A percentile compares a stretch with the other conserved stretches of the same genome.
phyloP scores from a whole-genome alignment of 2,797 vertebrate species.

The Sebastes miniatus region DNA sequence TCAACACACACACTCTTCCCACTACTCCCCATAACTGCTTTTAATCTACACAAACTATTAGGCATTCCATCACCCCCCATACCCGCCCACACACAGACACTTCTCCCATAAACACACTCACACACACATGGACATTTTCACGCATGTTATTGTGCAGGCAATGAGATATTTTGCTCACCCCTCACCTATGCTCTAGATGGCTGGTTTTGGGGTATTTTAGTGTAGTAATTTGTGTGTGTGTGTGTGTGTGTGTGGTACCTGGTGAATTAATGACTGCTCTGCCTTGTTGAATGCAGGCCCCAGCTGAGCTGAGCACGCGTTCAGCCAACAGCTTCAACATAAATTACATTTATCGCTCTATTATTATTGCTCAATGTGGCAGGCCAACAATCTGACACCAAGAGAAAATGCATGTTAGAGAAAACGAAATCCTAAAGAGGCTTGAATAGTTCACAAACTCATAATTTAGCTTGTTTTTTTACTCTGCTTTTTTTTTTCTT shows the following conservation, averaged over 20 bases:
- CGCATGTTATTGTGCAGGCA: conserved; percentile 55
- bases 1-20: conserved; percentile 22
- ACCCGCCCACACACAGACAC: conserved; percentile 70
- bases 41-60: conserved; percentile 75
- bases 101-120: conserved; percentile 70
- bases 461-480: conserved; percentile 8
- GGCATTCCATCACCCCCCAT: conserved; percentile 59
- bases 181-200: conserved; percentile 58
- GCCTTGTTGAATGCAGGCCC: conserved; percentile 62
- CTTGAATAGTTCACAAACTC: conserved; percentile 26
- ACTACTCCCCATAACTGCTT: conserved; percentile 64
- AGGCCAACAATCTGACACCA: conserved; percentile 56
- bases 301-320: conserved; percentile 69
- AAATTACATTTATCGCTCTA: conserved; percentile 72
- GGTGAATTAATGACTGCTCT: conserved; percentile 72
- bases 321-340: conserved; percentile 65
- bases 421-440: conserved; percentile 15
- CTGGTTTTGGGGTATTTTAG: conserved; percentile 58
- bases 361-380: conserved; percentile 66
- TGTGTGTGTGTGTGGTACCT: conserved; percentile 53
- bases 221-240: conserved; percentile 41
- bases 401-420: conserved; percentile 30
- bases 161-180: conserved; percentile 51
- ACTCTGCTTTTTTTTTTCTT: background rate
- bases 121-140: conserved; percentile 61